Conservation (phyloP, 2,113 vertebrate species). For the Zingel zingel region DNA sequence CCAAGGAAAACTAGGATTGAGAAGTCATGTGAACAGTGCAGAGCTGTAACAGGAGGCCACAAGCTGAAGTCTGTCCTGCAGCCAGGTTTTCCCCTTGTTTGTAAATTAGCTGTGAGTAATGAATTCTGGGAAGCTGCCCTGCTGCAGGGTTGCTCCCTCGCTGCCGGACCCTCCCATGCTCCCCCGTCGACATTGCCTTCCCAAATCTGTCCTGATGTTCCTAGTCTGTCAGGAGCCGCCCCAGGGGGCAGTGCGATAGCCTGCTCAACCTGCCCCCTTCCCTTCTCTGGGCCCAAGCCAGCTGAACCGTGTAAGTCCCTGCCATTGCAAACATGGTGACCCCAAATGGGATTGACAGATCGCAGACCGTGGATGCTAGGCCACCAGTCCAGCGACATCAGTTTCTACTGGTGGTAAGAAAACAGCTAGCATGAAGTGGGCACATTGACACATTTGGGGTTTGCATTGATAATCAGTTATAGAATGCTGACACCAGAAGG, state of each 20-base stretch:
- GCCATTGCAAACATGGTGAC: constrained; percentile 85
- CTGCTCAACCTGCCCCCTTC: constrained; percentile 65
- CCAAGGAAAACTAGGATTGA: constrained; percentile 52
- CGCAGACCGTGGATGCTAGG: constrained; percentile 82
- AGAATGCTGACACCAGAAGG: neutral
- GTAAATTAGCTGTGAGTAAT: constrained; percentile 85
- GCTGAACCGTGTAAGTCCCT: constrained; percentile 92
- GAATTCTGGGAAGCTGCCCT: constrained; percentile 81
- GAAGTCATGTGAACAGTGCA: constrained; percentile 46
- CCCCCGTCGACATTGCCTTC: constrained; percentile 87
- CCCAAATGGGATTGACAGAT: constrained; percentile 89
- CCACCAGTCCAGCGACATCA: constrained; percentile 84
- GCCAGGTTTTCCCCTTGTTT: constrained; percentile 71
- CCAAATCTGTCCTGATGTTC: constrained; percentile 95
- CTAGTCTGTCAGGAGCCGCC: constrained; percentile 91
- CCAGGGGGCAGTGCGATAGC: constrained; percentile 84
- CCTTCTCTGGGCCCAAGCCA: constrained; percentile 89
- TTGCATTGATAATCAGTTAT: constrained; percentile 23
- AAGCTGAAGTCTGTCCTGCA: constrained; percentile 58
- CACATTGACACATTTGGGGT: constrained; percentile 34
- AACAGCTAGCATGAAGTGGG: constrained; percentile 66
- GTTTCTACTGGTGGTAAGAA: constrained; percentile 82
- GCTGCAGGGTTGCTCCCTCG: constrained; percentile 83
- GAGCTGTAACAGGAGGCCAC: constrained; percentile 48
- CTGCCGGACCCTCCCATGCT: constrained; percentile 84